A percentile compares a stretch with the other conserved stretches of the same genome.
phyloP scores from a whole-genome alignment of 2,797 vertebrate genomes.

The Catamblyrhynchus diadema region DNA sequence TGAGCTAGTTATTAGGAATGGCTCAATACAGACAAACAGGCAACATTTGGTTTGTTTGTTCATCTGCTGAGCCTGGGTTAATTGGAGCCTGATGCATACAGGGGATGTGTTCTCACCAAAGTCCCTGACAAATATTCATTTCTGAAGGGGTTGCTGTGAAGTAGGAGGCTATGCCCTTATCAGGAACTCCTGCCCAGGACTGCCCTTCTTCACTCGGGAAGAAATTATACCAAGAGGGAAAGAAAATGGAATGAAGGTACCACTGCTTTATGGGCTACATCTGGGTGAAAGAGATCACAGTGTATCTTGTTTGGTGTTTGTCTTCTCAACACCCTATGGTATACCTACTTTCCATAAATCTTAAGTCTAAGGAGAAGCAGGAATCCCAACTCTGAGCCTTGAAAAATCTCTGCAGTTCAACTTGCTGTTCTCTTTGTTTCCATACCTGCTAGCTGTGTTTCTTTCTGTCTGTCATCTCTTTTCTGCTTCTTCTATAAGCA shows the following conservation, averaged over 20 bases:
- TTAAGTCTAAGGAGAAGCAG: neutral
- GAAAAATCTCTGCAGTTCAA: neutral
- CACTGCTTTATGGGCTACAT: neutral
- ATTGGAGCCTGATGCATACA: neutral
- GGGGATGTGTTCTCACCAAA: neutral
- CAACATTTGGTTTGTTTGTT: neutral
- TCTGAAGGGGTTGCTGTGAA: neutral
- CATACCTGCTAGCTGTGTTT: neutral
- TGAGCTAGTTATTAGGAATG: neutral
- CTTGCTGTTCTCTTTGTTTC: neutral
- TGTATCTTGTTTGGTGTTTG: neutral
- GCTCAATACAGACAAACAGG: neutral
- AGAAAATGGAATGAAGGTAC: neutral
- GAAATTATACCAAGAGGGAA: neutral
- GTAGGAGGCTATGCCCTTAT: neutral
- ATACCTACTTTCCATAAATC: neutral
- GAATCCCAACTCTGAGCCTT: neutral
- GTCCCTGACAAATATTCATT: neutral
- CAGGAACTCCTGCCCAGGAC: neutral
- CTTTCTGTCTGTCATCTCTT: neutral
- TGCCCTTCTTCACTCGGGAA: neutral
- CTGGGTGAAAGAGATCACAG: neutral
- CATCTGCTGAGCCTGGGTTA: slow-evolving; percentile 13
- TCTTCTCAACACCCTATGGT: neutral
- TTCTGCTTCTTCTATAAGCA: neutral